Evolutionary conservation across 2,888 invertebrate genomes (phyloP).

Genomic region (Cactoblastis cactorum): DNA sequence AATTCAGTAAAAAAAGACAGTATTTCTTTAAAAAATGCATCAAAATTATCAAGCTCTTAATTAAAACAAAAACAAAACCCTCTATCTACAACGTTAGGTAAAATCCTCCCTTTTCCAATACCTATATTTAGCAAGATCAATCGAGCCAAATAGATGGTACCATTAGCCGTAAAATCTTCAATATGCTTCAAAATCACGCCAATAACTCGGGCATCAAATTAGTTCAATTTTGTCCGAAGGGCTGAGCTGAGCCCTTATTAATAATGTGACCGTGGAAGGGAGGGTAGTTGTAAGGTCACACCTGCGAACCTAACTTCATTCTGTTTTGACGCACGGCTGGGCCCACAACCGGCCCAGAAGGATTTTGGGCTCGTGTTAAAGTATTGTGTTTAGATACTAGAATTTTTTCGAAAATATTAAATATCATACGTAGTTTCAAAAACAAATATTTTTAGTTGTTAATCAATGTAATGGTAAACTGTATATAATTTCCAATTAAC

Average conservation of each 20-base stretch:
- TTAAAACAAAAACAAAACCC: neutral
- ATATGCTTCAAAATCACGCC: neutral
- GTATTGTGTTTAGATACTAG: neutral
- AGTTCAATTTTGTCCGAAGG: constrained; percentile 9
- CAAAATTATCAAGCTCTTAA: too few relatives aligned
- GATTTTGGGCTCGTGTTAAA: constrained; percentile 1
- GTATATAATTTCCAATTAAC: too few relatives aligned
- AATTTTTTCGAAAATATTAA: neutral
- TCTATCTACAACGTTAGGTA: neutral
- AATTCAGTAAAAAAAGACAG: too few relatives aligned
- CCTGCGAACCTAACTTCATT: constrained; percentile 16
- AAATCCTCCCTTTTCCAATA: neutral
- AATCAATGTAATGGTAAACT: too few relatives aligned
- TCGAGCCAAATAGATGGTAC: neutral
- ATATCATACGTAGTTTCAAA: too few relatives aligned
- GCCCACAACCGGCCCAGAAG: neutral
- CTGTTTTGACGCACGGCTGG: constrained; percentile 15
- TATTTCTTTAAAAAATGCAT: too few relatives aligned
- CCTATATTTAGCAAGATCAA: neutral
- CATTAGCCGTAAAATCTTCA: constrained; percentile 5
- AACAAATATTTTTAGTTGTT: too few relatives aligned
- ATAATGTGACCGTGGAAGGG: constrained; percentile 15
- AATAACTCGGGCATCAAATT: constrained; percentile 7
- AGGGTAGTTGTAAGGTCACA: constrained; percentile 5
- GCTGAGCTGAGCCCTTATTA: constrained; percentile 10